These are phyloP conservation scores for Hymenopus coronatus DNA, from an alignment of 2,888 invertebrate genomes.

Conservation along the genomic window DNA sequence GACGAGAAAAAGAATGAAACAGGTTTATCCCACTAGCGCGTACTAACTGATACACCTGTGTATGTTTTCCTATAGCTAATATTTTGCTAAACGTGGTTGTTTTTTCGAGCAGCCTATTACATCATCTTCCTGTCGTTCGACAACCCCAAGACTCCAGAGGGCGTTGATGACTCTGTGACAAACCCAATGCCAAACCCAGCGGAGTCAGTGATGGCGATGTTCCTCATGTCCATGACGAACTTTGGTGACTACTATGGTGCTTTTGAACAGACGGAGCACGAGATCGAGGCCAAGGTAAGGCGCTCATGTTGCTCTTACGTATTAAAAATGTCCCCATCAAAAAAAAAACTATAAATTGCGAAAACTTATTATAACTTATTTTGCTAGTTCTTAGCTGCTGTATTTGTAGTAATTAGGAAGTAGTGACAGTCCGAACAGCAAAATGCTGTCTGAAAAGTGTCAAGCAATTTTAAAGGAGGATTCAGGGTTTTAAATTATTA, in stretches of 20 bases:
- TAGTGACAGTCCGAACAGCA: too few relatives aligned
- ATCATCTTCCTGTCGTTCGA: constrained; percentile 87
- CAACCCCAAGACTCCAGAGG: constrained; percentile 77
- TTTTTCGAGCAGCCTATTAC: constrained; percentile 67
- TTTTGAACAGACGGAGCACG: constrained; percentile 85
- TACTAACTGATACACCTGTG: too few relatives aligned
- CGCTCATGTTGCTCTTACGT: not conserved
- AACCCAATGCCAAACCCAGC: constrained; percentile 90
- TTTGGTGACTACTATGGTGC: constrained; percentile 93
- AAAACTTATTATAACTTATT: not conserved
- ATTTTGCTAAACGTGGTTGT: not conserved
- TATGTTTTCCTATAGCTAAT: too few relatives aligned
- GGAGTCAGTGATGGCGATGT: constrained; percentile 97
- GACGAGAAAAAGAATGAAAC: too few relatives aligned
- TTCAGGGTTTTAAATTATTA: too few relatives aligned
- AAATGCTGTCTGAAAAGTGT: too few relatives aligned
- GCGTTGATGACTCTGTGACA: constrained; percentile 73
- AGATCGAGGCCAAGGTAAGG: constrained; percentile 80
- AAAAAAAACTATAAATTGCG: not conserved
- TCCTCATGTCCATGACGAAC: constrained; percentile 95
- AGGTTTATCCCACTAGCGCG: too few relatives aligned
- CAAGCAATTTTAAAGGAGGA: too few relatives aligned
- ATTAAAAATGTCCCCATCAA: not conserved
- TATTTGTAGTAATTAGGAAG: too few relatives aligned
- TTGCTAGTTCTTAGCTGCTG: not conserved